These are phyloP conservation scores for Ellobius talpinus DNA, from an alignment of 2,113 vertebrate genomes.

Conservation along the genomic window DNA sequence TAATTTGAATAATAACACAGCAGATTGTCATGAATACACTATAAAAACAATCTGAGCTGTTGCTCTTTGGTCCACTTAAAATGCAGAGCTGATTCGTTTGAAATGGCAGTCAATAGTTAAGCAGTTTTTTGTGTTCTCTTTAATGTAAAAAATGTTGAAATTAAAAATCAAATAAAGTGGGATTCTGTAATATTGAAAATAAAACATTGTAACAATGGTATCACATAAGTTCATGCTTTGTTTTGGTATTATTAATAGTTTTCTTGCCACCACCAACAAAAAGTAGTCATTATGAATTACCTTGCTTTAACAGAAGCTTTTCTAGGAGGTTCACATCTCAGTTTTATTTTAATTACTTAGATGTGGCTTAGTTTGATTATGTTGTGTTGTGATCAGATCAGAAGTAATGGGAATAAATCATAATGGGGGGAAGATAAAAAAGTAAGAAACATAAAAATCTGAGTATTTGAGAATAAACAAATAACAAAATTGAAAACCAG, in stretches of 20 bases:
- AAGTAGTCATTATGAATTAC: constrained; percentile 51
- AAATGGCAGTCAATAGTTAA: constrained; percentile 53
- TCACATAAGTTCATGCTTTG: constrained; percentile 6
- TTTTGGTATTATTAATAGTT: constrained; percentile 42
- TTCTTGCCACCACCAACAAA: constrained; percentile 28
- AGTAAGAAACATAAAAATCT: background rate
- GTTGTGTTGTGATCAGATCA: background rate
- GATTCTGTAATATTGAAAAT: background rate
- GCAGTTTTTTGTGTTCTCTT: background rate
- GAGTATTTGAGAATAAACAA: background rate
- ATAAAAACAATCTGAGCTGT: constrained; percentile 27
- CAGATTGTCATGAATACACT: background rate
- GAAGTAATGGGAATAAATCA: background rate
- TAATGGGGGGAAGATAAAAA: background rate
- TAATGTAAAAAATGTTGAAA: constrained; percentile 49
- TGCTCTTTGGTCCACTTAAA: constrained; percentile 48
- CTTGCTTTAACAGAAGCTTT: background rate
- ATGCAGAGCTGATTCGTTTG: constrained; percentile 31
- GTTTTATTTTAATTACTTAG: constrained; percentile 9
- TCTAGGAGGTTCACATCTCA: background rate
- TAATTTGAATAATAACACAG: constrained; percentile 62
- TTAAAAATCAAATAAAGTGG: background rate
- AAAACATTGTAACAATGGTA: background rate
- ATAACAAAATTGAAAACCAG: constrained; percentile 27
- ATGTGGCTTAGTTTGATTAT: background rate